Evolutionary conservation across 2,797 vertebrate genomes (phyloP).

Genomic region (Fistularia commersonii): DNA sequence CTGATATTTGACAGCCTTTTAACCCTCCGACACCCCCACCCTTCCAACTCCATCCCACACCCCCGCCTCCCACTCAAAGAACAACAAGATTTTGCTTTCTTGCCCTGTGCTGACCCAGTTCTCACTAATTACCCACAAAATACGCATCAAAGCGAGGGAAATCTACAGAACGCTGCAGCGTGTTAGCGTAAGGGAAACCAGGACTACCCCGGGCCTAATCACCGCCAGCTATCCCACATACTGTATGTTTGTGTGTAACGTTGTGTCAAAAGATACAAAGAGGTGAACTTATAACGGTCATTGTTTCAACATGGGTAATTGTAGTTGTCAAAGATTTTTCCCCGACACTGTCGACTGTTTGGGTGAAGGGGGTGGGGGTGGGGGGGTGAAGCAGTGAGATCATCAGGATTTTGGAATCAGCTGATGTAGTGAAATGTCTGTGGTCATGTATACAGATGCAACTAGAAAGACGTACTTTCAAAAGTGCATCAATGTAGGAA

Average conservation of each 20-base stretch:
- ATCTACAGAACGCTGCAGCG: conserved; percentile 53
- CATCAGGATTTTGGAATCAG: conserved; percentile 62
- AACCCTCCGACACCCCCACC: conserved; percentile 34
- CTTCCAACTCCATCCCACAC: conserved; percentile 11
- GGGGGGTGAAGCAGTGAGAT: conserved; percentile 53
- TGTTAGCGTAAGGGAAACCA: conserved; percentile 50
- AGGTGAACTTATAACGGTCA: conserved; percentile 66
- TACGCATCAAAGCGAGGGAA: conserved; percentile 73
- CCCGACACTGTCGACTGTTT: conserved; percentile 47
- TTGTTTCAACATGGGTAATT: conserved; percentile 73
- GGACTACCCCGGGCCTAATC: conserved; percentile 30
- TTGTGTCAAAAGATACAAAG: conserved; percentile 49
- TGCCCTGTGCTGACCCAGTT: conserved; percentile 74
- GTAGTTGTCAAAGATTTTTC: conserved; percentile 56
- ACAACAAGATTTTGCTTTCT: conserved; percentile 65
- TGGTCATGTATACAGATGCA: conserved; percentile 8
- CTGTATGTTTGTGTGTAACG: conserved; percentile 18
- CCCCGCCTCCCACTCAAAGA: conserved; percentile 49
- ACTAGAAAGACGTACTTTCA: not conserved
- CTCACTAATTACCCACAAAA: conserved; percentile 75
- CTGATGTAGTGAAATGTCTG: conserved; percentile 69
- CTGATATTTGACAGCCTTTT: conserved; percentile 63
- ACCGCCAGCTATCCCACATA: conserved; percentile 22
- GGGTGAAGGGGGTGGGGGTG: conserved; percentile 15
- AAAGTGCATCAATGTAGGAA: conserved; percentile 8